Evolutionary conservation across 2,113 vertebrate species (phyloP).

Genomic region (Apus apus): DNA sequence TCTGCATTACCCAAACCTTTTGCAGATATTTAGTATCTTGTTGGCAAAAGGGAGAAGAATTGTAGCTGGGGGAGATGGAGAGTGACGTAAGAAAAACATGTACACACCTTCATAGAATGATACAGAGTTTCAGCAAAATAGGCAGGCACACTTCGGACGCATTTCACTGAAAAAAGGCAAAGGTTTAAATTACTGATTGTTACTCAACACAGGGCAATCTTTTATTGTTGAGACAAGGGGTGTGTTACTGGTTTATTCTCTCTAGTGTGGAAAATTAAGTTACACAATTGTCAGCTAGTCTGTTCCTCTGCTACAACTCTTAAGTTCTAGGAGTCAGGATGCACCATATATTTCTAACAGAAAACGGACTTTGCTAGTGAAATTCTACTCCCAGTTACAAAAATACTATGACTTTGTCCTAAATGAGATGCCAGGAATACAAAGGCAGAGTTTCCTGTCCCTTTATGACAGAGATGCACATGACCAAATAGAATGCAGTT

Average conservation of each 20-base stretch:
- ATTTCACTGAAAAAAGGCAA: slow-evolving; percentile 83
- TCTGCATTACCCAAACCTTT: background rate
- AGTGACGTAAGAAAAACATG: fast-evolving
- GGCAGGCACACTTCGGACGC: slow-evolving; percentile 83
- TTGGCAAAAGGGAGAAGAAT: background rate
- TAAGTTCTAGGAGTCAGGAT: background rate
- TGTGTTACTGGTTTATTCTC: background rate
- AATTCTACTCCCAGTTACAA: background rate
- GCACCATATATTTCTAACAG: background rate
- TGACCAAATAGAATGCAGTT: background rate
- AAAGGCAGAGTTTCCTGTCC: background rate
- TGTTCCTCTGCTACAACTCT: background rate
- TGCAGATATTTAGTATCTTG: background rate
- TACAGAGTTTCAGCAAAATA: slow-evolving; percentile 90
- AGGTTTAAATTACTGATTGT: background rate
- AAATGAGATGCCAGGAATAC: background rate
- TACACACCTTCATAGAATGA: slow-evolving; percentile 89
- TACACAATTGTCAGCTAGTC: background rate
- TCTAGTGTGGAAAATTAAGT: background rate
- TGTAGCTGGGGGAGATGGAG: background rate
- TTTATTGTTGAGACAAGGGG: background rate
- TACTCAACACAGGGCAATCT: background rate
- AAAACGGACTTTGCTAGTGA: background rate
- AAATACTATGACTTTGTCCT: background rate
- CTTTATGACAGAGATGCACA: background rate